Percentiles rank a stretch among this genome's conserved stretches.
Evolutionary conservation across 2,797 vertebrate genomes (phyloP).

Genomic region (Acanthiza pusilla): DNA sequence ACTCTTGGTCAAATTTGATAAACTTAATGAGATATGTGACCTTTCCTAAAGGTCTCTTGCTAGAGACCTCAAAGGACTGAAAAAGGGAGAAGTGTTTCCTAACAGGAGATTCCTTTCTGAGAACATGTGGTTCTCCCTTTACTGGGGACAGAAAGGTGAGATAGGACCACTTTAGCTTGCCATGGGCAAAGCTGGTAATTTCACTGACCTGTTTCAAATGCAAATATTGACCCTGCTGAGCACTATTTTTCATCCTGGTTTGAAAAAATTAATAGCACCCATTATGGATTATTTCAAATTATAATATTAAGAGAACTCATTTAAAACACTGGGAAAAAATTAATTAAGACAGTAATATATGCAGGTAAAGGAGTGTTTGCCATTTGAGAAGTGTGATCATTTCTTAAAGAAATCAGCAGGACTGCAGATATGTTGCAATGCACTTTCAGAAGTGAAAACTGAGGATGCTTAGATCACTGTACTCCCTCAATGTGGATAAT

Average conservation of each 20-base stretch:
- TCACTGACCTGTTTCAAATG: background rate
- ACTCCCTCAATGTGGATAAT: background rate
- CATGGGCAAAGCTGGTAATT: background rate
- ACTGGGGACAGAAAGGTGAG: background rate
- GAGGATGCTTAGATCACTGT: background rate
- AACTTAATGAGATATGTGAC: background rate
- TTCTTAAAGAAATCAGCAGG: background rate
- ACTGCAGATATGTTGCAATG: background rate
- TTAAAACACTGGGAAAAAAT: background rate
- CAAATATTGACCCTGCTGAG: background rate
- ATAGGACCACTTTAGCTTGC: background rate
- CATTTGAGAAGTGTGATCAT: background rate
- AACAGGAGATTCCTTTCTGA: background rate
- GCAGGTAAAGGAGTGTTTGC: background rate
- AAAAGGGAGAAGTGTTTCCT: slow-evolving; percentile 29
- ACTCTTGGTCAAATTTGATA: background rate
- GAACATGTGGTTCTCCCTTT: background rate
- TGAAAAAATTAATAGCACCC: background rate
- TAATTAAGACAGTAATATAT: background rate
- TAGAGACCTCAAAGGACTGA: background rate
- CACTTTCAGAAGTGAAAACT: background rate
- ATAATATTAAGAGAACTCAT: background rate
- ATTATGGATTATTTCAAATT: background rate
- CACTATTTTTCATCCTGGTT: background rate
- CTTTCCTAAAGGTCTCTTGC: background rate